Conservation (phyloP, 2,113 vertebrate genomes). For the Brienomyrus brachyistius region DNA sequence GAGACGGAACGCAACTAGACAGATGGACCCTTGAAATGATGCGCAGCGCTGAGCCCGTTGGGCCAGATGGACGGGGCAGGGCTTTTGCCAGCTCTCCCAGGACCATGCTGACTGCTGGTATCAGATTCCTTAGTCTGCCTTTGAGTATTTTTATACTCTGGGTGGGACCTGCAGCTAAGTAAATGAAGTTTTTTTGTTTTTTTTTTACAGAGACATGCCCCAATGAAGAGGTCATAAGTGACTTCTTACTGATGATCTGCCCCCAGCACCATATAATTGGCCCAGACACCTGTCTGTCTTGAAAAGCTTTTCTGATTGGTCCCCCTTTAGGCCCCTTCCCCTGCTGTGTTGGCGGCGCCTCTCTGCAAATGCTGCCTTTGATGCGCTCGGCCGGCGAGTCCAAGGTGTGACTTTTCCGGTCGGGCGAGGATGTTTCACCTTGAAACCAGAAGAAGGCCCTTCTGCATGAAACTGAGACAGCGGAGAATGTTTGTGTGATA, state of each 20-base stretch:
- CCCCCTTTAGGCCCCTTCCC: background rate
- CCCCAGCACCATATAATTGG: background rate
- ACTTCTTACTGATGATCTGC: background rate
- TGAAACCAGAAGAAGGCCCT: background rate
- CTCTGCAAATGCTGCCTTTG: background rate
- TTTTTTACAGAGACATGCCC: background rate
- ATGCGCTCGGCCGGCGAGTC: background rate
- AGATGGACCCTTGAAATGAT: background rate
- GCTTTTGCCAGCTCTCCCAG: background rate
- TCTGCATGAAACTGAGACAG: background rate
- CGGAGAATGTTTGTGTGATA: background rate
- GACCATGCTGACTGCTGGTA: background rate
- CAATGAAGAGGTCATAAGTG: background rate
- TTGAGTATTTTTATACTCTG: background rate
- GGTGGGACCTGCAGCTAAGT: background rate
- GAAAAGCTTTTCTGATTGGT: background rate
- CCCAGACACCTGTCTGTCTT: background rate
- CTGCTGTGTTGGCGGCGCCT: background rate
- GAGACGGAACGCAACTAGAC: background rate
- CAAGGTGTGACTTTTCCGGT: background rate
- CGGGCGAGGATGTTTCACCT: background rate
- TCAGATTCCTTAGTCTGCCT: background rate
- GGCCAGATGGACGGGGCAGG: background rate
- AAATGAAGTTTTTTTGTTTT: background rate
- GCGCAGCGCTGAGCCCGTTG: background rate